Conservation (phyloP, 2,113 vertebrate genomes). For the Mirza zaza region DNA sequence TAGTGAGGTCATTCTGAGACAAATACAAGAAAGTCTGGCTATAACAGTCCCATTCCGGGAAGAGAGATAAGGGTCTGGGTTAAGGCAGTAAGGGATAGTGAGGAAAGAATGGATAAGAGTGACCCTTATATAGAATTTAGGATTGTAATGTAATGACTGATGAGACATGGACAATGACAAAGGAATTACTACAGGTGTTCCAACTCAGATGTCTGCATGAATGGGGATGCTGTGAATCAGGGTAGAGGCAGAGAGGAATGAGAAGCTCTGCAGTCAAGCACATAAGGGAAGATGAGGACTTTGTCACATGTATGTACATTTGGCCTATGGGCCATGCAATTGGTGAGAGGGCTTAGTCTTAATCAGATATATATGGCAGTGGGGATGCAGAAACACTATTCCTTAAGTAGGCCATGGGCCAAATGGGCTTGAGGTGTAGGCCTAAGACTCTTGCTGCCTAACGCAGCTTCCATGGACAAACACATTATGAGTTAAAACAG, state of each 20-base stretch:
- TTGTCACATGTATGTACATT: background rate
- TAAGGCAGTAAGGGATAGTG: background rate
- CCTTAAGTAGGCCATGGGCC: background rate
- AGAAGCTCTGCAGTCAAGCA: background rate
- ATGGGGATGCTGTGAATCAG: background rate
- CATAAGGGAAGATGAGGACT: background rate
- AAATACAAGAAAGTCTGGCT: background rate
- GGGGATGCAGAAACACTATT: background rate
- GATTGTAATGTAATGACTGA: background rate
- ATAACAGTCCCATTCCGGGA: background rate
- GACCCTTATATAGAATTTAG: background rate
- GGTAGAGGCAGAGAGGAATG: background rate
- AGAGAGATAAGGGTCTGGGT: background rate
- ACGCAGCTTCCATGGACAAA: background rate
- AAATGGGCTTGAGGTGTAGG: background rate
- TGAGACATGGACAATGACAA: background rate
- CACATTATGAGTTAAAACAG: background rate
- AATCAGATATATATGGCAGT: background rate
- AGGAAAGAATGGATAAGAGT: background rate
- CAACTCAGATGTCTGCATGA: background rate
- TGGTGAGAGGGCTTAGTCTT: background rate
- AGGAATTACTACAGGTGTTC: background rate
- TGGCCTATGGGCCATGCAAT: background rate
- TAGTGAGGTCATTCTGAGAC: background rate
- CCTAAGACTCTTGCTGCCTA: background rate